Conservation (phyloP, 2,888 invertebrate species). For the Elysia crispata region DNA sequence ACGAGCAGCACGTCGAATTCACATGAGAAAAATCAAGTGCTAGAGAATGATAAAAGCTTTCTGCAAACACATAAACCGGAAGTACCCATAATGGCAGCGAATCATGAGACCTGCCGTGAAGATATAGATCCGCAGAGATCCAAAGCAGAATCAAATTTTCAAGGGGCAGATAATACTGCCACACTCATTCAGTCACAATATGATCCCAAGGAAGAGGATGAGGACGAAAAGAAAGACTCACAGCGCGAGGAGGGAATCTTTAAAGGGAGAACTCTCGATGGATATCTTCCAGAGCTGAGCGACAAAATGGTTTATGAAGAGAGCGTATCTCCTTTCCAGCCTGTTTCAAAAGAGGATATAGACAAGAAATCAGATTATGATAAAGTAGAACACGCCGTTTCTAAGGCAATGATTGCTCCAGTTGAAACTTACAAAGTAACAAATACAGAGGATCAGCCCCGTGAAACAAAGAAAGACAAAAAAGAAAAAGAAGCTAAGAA, state of each 20-base stretch:
- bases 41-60: too few relatives aligned
- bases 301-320: conserved; percentile 13
- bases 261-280: neutral
- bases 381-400: neutral
- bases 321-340: conserved; percentile 1
- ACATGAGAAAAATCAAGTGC: too few relatives aligned
- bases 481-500: neutral
- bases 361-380: too few relatives aligned
- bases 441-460: neutral
- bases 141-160: neutral
- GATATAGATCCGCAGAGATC: neutral
- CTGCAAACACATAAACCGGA: too few relatives aligned
- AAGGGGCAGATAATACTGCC: neutral
- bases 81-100: too few relatives aligned
- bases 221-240: neutral
- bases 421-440: neutral
- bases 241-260: neutral
- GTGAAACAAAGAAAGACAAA: neutral
- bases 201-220: neutral
- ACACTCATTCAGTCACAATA: neutral
- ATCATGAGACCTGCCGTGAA: neutral
- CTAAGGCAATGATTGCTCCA: neutral
- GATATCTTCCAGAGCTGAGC: conserved; percentile 16
- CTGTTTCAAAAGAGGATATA: neutral
- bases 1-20: neutral